Conservation (phyloP, 2,888 invertebrate genomes). For the Lasioglossum figueresi region DNA sequence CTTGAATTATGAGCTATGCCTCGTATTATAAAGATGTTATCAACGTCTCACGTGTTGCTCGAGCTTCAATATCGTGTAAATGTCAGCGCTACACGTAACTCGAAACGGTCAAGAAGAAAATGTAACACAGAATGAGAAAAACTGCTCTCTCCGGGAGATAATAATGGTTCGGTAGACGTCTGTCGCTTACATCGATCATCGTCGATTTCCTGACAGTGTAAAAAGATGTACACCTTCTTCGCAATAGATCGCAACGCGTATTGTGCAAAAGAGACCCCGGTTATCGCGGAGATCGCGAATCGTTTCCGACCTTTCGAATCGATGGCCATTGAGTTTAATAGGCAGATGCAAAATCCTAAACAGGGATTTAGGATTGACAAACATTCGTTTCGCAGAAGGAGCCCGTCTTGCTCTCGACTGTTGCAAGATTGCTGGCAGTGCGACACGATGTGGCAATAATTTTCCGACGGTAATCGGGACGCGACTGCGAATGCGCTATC, state of each 20-base stretch:
- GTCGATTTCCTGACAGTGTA: not conserved
- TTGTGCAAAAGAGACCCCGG: not conserved
- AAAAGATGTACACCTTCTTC: not conserved
- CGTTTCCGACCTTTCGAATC: not conserved
- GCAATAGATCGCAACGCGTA: not conserved
- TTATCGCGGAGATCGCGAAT: not conserved
- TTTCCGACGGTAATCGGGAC: slow-evolving; percentile 69
- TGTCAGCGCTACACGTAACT: no score
- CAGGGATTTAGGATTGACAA: slow-evolving; percentile 36
- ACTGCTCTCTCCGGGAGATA: not conserved
- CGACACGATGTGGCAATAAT: slow-evolving; percentile 64
- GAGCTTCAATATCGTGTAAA: not conserved
- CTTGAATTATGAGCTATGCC: not conserved
- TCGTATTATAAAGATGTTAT: not conserved
- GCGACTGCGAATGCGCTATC: slow-evolving; percentile 58
- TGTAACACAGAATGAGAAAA: not conserved
- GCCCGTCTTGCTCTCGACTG: slow-evolving; percentile 55
- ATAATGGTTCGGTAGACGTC: not conserved
- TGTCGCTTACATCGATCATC: not conserved
- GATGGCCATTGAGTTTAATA: not conserved
- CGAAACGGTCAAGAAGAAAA: not conserved
- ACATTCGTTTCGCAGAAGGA: slow-evolving; percentile 41
- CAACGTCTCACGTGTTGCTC: not conserved
- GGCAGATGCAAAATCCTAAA: not conserved
- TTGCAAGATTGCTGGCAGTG: slow-evolving; percentile 63